Percentiles rank a stretch among this genome's conserved stretches.
Evolutionary conservation across 2,113 vertebrate species (phyloP).

Genomic region (Eleginops maclovinus): DNA sequence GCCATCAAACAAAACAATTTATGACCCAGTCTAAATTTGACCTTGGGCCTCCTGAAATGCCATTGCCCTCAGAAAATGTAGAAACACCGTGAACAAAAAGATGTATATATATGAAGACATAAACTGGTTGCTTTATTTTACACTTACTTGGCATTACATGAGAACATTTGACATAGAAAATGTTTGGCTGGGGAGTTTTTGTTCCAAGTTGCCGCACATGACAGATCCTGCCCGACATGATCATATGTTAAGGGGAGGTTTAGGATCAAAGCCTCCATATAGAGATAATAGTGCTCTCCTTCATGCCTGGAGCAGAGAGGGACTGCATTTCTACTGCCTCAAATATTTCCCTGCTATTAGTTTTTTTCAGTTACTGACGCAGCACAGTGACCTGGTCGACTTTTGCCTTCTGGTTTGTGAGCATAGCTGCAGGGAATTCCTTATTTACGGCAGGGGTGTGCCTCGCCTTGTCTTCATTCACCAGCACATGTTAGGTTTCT

Average conservation of each 20-base stretch:
- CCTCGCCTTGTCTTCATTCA: slow-evolving; percentile 62
- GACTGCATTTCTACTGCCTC: slow-evolving; percentile 38
- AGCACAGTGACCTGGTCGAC: slow-evolving; percentile 61
- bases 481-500: slow-evolving; percentile 57
- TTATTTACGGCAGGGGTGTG: slow-evolving; percentile 72
- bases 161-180: slow-evolving; percentile 27
- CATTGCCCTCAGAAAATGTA: slow-evolving; percentile 72
- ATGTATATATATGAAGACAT: slow-evolving; percentile 50
- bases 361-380: slow-evolving; percentile 46
- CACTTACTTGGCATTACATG: slow-evolving; percentile 8
- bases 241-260: slow-evolving; percentile 9
- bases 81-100: slow-evolving; percentile 55
- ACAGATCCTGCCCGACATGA: slow-evolving; percentile 7
- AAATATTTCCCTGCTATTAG: slow-evolving; percentile 55
- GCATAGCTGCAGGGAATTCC: slow-evolving; percentile 64
- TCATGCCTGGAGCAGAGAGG: slow-evolving; percentile 18
- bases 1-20: slow-evolving; percentile 87
- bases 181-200: slow-evolving; percentile 13
- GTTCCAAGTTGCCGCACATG: slow-evolving; percentile 37
- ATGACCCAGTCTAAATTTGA: slow-evolving; percentile 84
- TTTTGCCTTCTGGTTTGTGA: slow-evolving; percentile 63
- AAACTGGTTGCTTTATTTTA: slow-evolving; percentile 43
- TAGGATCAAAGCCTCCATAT: slow-evolving; percentile 41
- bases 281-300: slow-evolving; percentile 26
- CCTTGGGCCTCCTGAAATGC: slow-evolving; percentile 84